Evolutionary conservation across 2,888 invertebrate species (phyloP), one percentile per base, ranked within the genome.

Genomic region (Clanis bilineata): DNA sequence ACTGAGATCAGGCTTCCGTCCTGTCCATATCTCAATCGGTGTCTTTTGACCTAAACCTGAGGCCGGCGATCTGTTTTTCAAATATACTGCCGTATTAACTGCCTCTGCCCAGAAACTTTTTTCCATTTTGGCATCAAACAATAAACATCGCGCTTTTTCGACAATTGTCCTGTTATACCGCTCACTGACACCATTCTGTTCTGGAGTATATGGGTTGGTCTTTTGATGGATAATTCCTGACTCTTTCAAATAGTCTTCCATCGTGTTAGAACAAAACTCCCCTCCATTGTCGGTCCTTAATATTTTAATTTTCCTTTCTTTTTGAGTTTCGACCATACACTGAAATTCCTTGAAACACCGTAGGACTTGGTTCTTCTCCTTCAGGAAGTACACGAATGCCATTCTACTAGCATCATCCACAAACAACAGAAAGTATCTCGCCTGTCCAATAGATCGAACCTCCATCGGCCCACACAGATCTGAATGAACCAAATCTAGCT

Each of bases 21-120:
- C 38, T 12, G 38, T 38, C 38, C 69, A 70, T 4, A 59, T 0
- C 41, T 68, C 66, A 66, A 36, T 64, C 9, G 70, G 67, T 22
- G 68, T 43, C 21, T 62, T 64, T 0, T 61, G n/a, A n/a, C n/a
- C 38, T 18, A 62, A 32, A 39, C 56, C 18, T 15, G 41, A 58
- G 12, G 57, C 7, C 9, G 10, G 9, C 18, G 36, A 39, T 10
- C 54, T 32, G 47, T 64, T 62, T n/a, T 36, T 51, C 5, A 64
- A 12, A 23, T 64, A 64, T 4, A 62, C 62, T 10, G 62, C 60
- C 7, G 62, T 62, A n/a, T 60, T 56, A 0, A 44, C 32, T 7
- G 64, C 65, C 23, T 66, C 64, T 12, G 64, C 64, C 66, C 65
- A 65, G 15, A 62, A 62, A 3, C 5, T 3, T 32, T 62, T 60